These are phyloP conservation scores for Staurois parvus DNA, from an alignment of 2,797 vertebrate genomes.

Conservation along the genomic window DNA sequence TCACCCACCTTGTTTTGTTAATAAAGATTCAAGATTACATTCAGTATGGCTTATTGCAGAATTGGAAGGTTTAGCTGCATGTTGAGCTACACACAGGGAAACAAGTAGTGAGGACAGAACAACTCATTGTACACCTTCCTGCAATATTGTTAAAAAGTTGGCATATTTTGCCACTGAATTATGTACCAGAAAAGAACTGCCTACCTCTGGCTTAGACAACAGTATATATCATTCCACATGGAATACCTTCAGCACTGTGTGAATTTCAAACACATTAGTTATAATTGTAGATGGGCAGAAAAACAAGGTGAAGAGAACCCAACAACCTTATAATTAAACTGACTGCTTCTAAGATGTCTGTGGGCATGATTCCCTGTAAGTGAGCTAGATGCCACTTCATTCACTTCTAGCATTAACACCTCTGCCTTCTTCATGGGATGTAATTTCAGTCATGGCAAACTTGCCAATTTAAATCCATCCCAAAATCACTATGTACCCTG, in stretches of 20 bases:
- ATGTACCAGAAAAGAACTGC: too few species aligned
- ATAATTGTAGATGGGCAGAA: not conserved
- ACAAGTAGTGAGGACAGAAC: too few species aligned
- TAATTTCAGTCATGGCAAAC: conserved; percentile 27
- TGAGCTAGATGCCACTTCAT: conserved; percentile 23
- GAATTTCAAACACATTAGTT: not conserved
- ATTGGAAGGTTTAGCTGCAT: too few species aligned
- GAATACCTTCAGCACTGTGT: not conserved
- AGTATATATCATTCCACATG: not conserved
- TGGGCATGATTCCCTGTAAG: not conserved
- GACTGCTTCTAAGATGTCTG: not conserved
- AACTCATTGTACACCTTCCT: too few species aligned
- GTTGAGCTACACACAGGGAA: too few species aligned
- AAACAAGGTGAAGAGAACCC: not conserved
- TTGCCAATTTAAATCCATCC: not conserved
- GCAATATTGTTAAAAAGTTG: too few species aligned
- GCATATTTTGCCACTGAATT: too few species aligned
- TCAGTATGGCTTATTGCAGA: too few species aligned
- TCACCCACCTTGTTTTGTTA: too few species aligned
- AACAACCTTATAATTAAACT: not conserved
- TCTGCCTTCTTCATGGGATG: conserved; percentile 28
- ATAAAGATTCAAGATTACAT: too few species aligned
- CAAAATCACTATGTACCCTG: not conserved
- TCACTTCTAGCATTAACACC: conserved; percentile 38
- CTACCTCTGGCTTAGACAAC: too few species aligned